phyloP scores from a whole-genome alignment of 2,113 vertebrate genomes.

The Eurystomus gularis region DNA sequence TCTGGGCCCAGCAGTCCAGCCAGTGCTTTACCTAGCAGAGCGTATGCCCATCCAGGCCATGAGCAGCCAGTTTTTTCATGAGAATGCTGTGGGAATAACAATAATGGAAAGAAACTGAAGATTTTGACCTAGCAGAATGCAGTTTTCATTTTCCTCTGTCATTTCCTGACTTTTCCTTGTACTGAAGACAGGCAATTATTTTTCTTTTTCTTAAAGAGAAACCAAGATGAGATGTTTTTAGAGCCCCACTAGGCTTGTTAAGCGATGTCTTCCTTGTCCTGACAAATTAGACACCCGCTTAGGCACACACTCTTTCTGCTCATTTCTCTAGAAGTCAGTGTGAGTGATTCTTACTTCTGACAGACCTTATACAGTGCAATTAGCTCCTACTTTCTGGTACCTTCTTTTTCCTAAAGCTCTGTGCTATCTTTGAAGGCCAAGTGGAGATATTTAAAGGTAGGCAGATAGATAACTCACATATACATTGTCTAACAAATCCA shows the following conservation, averaged over 20 bases:
- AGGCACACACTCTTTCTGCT: background rate
- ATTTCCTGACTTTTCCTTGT: background rate
- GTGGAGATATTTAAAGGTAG: background rate
- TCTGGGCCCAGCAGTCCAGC: too few species aligned
- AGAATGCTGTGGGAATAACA: background rate
- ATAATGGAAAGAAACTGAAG: background rate
- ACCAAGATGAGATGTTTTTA: background rate
- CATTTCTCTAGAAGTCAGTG: background rate
- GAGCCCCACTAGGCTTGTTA: background rate
- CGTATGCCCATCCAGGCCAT: too few species aligned
- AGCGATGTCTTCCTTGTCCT: background rate
- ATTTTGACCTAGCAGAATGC: background rate
- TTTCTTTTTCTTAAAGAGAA: background rate
- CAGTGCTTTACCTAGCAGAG: too few species aligned
- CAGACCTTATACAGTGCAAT: background rate
- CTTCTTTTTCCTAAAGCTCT: background rate
- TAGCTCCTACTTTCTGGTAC: background rate
- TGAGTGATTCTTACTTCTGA: background rate
- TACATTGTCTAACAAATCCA: background rate
- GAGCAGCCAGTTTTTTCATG: too few species aligned
- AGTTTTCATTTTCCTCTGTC: background rate
- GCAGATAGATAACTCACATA: background rate
- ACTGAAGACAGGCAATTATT: background rate
- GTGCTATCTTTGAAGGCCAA: background rate
- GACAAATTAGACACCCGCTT: background rate